Evolutionary conservation across 35 echinoderm and acorn worm species (phyloP).

Genomic region (Heliocidaris erythrogramma): DNA sequence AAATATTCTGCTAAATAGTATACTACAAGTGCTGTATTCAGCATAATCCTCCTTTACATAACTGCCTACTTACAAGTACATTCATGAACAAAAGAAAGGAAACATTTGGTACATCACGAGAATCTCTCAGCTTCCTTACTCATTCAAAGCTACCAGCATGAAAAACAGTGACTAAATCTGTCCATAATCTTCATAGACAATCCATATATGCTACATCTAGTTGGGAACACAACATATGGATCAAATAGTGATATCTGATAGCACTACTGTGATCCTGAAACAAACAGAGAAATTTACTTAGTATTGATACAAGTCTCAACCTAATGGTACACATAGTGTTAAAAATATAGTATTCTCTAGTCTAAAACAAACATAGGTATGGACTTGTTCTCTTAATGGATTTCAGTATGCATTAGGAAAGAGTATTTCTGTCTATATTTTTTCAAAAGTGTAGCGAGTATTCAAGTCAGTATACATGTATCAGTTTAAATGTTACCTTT

Average conservation of each 20-base stretch:
- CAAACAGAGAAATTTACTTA: background rate
- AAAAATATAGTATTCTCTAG: background rate
- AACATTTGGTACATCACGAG: background rate
- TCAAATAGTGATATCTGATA: conserved; percentile 9
- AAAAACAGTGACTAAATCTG: background rate
- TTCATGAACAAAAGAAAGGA: background rate
- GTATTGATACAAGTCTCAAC: background rate
- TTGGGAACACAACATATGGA: background rate
- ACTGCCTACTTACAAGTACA: too few relatives aligned
- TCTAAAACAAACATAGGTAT: background rate
- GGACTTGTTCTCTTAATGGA: background rate
- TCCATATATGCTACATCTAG: background rate
- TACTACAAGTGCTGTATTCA: too few relatives aligned
- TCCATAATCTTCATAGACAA: background rate
- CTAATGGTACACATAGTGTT: too few relatives aligned
- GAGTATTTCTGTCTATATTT: too few relatives aligned
- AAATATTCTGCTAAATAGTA: too few relatives aligned
- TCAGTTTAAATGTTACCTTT: too few relatives aligned
- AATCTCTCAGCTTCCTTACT: background rate
- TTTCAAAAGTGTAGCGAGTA: too few relatives aligned
- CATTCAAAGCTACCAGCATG: background rate
- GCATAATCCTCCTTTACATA: too few relatives aligned
- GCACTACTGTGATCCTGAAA: background rate
- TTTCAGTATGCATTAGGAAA: too few relatives aligned
- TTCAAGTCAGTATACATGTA: too few relatives aligned